Evolutionary conservation across 2,797 vertebrate genomes (phyloP).

Genomic region (Argyrosomus regius): DNA sequence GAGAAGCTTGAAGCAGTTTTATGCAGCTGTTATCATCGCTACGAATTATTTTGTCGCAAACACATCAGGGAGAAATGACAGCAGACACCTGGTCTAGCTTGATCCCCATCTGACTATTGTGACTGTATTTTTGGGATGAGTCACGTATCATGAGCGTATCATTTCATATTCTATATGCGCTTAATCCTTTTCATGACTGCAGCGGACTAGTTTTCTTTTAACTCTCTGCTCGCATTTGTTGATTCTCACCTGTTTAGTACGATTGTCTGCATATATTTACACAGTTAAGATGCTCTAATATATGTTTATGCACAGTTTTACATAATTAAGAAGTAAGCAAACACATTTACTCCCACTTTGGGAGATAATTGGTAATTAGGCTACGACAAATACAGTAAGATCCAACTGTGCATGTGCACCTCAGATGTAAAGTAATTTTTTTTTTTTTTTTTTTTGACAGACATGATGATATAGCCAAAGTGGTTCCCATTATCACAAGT

Average conservation of each 20-base stretch:
- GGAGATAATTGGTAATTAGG: not conserved
- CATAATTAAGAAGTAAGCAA: not conserved
- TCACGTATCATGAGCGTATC: not conserved
- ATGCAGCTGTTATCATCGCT: slow-evolving; percentile 60
- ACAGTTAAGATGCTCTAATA: not conserved
- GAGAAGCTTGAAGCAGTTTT: slow-evolving; percentile 29
- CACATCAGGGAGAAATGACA: slow-evolving; percentile 48
- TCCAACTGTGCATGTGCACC: not conserved
- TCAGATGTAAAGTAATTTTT: not conserved
- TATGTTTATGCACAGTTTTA: not conserved
- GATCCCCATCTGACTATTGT: slow-evolving; percentile 18
- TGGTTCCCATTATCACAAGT: not conserved
- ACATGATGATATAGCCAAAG: not conserved
- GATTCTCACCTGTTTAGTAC: not conserved
- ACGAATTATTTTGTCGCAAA: slow-evolving; percentile 55
- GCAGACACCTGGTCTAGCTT: slow-evolving; percentile 50
- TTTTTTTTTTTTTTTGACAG: not conserved
- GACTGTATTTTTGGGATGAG: not conserved
- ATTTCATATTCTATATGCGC: not conserved
- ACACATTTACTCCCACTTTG: not conserved
- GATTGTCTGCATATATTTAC: not conserved
- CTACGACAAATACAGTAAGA: not conserved
- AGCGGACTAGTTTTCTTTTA: not conserved
- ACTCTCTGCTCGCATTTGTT: not conserved
- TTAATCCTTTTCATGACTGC: not conserved